Percentiles rank a stretch among this genome's conserved stretches.
phyloP scores from a whole-genome alignment of 2,888 invertebrate species.

The Caradrina kadenii region DNA sequence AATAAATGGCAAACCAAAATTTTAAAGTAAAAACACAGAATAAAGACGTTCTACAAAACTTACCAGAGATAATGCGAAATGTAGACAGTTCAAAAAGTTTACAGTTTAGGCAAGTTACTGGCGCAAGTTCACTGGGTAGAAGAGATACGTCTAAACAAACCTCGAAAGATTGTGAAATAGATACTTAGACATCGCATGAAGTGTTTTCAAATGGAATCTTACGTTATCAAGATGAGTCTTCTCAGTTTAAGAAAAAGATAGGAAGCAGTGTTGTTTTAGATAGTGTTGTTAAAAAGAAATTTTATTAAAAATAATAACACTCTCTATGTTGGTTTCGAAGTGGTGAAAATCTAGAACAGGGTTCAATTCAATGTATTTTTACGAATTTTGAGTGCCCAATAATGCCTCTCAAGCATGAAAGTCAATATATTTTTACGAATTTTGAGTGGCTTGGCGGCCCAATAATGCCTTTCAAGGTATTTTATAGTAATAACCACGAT shows the following conservation, averaged over 20 bases:
- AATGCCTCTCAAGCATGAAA: too few species aligned
- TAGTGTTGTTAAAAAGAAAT: neutral
- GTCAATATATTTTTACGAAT: too few species aligned
- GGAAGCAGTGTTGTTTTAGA: constrained; percentile 1
- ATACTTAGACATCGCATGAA: constrained; percentile 74
- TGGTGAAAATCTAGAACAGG: too few species aligned
- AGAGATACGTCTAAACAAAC: constrained; percentile 62
- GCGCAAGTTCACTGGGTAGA: constrained; percentile 41
- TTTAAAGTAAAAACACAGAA: constrained; percentile 6
- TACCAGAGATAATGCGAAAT: constrained; percentile 46
- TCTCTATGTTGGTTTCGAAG: too few species aligned
- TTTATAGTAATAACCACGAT: too few species aligned
- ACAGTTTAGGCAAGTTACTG: constrained; percentile 42
- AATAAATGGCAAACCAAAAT: neutral
- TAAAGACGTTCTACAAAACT: constrained; percentile 18
- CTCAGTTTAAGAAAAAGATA: constrained; percentile 38
- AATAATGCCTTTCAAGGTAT: too few species aligned
- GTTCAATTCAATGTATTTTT: too few species aligned
- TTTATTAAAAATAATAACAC: neutral
- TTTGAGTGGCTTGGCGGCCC: too few species aligned
- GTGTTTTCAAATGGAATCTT: constrained; percentile 72
- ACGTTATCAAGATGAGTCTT: constrained; percentile 47
- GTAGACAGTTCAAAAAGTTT: constrained; percentile 37
- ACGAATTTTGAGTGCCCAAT: too few species aligned
- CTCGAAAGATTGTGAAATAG: constrained; percentile 67